Evolutionary conservation across 2,113 vertebrate genomes (phyloP), one percentile per base, ranked within the genome.

Genomic region (Synodontis membranacea): DNA sequence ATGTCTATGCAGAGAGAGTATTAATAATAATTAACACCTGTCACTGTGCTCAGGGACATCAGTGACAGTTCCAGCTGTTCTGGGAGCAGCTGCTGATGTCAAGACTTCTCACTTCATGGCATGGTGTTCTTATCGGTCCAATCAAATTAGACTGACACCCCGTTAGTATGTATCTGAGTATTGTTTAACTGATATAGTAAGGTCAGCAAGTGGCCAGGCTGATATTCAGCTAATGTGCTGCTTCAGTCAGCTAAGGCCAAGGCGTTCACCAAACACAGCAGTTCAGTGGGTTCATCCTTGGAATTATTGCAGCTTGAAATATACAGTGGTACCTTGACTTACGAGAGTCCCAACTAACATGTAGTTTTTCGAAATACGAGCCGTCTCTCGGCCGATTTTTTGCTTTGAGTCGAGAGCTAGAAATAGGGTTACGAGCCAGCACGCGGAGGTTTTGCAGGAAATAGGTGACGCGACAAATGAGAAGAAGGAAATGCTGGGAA

Each of bases 21-120:
- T 62, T 82, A 60, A 81, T 28, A 76, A 88, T 54, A 75, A 66
- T 79, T 83, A 84, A 46, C 34, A 58, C 58, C 60, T 46, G 21
- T 23, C 80, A 23, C 74, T 81, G 44, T 86, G 86, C 58, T 87
- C 39, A 34, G 66, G 75, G 66, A 8, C 66, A 83, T 52, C 39
- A 50, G 70, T 74, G 68, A 87, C 85, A 42, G 60, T 66, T 60
- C 87, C 90, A 92, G 90, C 91, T 93, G 93, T 88, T 91, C 66
- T 79, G 2, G 39, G 81, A 89, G 89, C 93, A 94, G 92, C 92
- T 93, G 92, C 84, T 76, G 82, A 87, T 10, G 86, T 88, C 85
- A 52, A 52, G 90, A 92, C 90, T 91, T 91, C 87, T 84, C 23
- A 85, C 82, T 75, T 75, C 68, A 39, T 31, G 17, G 15, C 74